Base-by-base conservation (phyloP, 2,113 vertebrate genomes). In the Silurus glanis region DNA sequence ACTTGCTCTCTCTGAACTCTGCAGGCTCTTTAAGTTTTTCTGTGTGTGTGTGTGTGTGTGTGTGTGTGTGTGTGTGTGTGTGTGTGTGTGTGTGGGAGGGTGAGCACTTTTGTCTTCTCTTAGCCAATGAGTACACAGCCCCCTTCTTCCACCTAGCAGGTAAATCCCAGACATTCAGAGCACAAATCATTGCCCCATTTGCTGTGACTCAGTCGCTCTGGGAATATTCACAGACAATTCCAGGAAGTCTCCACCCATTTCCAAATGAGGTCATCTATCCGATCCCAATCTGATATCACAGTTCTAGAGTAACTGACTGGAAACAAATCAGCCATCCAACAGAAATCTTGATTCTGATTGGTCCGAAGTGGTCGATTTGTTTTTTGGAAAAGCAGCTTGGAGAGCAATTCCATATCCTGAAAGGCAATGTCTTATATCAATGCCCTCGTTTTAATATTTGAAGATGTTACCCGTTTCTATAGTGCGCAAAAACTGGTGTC, bases 101-200 rank as follows among this genome's bases (percentile, higher is more conserved):
- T 59, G 82, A 82, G 59, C 69, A 72, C 69, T 85, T 37, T 75
- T 80, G 85, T 25, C 66, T 80, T 17, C 56, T 62, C 78, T 85
- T 67, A 85, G 80, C 89, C 89, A 88, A 88, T 90, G 9, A 85
- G 75, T 64, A 71, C 62, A 61, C 58, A 75, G 76, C 71, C 85
- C 37, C 23, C 67, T n/a, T 79, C 67, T 75, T 76, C 66, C 82
- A 87, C 85, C 89, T 87, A 87, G 56, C 89, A 88, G 87, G 85
- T 88, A 83, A 87, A 55, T 83, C 56, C 71, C 85, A 10, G 51
- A 74, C 89, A 86, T 49, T 64, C 5, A 5, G 62, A 45, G 16
- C 10, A 75, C 25, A 23, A 49, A 80, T 83, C 84, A 49, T 82
- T 23, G 23, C 62, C 82, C 59, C 72, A 71, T 64, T 80, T 9